Conservation (phyloP, 1,140 invertebrate species). For the Argopecten irradians region DNA sequence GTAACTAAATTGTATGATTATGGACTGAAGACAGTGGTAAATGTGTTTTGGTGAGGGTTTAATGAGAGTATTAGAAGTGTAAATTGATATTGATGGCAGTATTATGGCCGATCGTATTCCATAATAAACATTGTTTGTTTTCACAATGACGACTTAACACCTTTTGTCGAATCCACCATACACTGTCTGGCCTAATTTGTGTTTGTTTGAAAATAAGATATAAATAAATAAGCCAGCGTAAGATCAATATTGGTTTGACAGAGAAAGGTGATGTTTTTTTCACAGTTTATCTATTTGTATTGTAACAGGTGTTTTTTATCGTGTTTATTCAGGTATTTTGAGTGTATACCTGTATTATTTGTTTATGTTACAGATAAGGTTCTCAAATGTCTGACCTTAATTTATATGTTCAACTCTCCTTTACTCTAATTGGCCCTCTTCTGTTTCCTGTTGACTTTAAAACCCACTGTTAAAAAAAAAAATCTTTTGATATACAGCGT, state of each 20-base stretch:
- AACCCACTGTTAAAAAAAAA: background rate
- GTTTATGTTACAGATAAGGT: background rate
- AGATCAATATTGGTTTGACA: background rate
- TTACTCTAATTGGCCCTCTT: background rate
- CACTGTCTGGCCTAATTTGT: background rate
- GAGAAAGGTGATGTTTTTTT: conserved; percentile 11
- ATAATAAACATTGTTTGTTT: background rate
- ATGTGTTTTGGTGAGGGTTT: conserved; percentile 15
- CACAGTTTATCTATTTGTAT: background rate
- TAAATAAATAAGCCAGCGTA: background rate
- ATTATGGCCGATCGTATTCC: background rate
- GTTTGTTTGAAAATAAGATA: conserved; percentile 11
- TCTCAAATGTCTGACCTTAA: background rate
- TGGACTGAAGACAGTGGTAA: background rate
- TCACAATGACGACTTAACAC: background rate
- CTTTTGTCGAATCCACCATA: background rate
- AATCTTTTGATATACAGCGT: too few relatives aligned
- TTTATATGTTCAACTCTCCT: background rate
- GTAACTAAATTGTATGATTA: conserved; percentile 16
- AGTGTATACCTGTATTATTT: background rate
- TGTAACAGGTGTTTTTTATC: background rate
- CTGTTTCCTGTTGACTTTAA: background rate
- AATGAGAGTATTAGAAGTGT: background rate
- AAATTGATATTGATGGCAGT: background rate
- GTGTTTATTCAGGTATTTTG: background rate